Evolutionary conservation across 2,113 vertebrate species (phyloP), one percentile per base, ranked within the genome.

Genomic region (Ivindomyrus marchei): DNA sequence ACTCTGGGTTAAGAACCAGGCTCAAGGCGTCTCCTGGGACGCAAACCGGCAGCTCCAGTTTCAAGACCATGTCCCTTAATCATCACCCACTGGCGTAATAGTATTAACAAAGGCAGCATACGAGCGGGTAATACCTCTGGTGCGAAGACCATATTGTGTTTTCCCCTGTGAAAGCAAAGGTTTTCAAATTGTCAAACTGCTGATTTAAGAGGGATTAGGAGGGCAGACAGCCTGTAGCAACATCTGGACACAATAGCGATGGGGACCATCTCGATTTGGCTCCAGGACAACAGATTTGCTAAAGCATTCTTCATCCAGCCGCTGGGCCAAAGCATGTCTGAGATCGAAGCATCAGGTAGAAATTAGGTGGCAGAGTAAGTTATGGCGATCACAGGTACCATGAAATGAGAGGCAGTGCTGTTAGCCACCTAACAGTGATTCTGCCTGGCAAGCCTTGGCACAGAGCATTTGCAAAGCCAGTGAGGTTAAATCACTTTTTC

Each of bases 131-230:
- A 80, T 80, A 80, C 36, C 15, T 39, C 74, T n/a, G 83, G 83
- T 46, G 83, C 2, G 9, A 85, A 85, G 83, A 47, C 42, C 45
- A 46, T 47, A 47, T 24, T 24, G 45, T 85, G 21, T n/a, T 46
- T 85, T 85, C 19, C 74, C 45, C 1, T n/a, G 19, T 85, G 83
- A 85, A 85, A n/a, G 7, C 45, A 3, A 85, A 85, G 83, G 83
- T 47, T 85, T 85, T 47, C 1, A 46, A 85, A 21, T 24, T 24
- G 27, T 70, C 27, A 70, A 85, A 45, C 39, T 85, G 42, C n/a
- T 85, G 45, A 47, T 47, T 85, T 85, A 85, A 85, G 17, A n/a
- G 80, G 80, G 80, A 84, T 84, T 84, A 45, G 21, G 36, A 84
- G 80, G 17, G 74, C 36, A 80, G 74, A 2, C 36, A 19, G 77